Conservation (phyloP, 1,140 invertebrate genomes). For the Cherax destructor region DNA sequence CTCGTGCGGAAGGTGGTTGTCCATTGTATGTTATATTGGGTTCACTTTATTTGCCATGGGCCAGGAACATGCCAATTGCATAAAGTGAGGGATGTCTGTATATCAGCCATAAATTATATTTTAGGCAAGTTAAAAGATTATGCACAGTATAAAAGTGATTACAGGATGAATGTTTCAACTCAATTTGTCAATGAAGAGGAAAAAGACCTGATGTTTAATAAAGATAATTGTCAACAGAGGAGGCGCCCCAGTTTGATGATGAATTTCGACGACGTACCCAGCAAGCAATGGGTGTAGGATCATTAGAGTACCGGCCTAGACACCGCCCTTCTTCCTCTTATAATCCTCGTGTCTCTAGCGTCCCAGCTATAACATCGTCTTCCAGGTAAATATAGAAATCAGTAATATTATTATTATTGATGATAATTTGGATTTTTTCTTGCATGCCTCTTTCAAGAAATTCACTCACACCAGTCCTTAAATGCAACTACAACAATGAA, state of each 20-base stretch:
- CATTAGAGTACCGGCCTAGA: slow-evolving; percentile 41
- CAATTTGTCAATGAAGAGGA: background rate
- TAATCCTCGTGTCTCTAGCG: slow-evolving; percentile 1
- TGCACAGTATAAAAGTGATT: no score
- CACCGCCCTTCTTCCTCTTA: slow-evolving; percentile 34
- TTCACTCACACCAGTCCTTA: no score
- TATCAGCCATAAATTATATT: no score
- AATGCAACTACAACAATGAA: no score
- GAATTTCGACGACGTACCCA: slow-evolving; percentile 49
- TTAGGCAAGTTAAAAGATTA: no score
- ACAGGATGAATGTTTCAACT: no score
- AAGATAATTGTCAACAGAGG: slow-evolving; percentile 2
- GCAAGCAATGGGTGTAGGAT: slow-evolving; percentile 4
- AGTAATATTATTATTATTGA: background rate
- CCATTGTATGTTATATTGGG: no score
- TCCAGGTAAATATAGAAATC: background rate
- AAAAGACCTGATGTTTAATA: background rate
- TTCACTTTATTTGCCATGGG: no score
- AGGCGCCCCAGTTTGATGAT: slow-evolving; percentile 30
- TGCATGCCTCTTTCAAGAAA: no score
- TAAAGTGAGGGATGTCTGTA: no score
- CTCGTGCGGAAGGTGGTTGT: no score
- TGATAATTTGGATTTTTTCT: background rate
- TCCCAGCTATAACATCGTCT: slow-evolving; percentile 36
- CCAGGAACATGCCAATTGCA: no score